Evolutionary conservation across 2,113 vertebrate species (phyloP).

Genomic region (Taurulus bubalis): DNA sequence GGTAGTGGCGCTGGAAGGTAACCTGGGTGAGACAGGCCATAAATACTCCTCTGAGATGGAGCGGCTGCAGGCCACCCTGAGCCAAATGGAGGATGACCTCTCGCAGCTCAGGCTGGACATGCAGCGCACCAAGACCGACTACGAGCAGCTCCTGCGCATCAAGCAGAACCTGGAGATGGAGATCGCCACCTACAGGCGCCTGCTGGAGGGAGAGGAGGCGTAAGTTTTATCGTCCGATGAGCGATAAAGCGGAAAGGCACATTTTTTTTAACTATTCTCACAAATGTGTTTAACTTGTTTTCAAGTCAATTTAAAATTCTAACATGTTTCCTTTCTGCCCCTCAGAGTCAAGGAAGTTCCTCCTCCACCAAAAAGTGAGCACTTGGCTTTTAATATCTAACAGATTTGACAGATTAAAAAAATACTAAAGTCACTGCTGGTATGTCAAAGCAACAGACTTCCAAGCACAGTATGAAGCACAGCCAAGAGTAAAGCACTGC

Average conservation of each 20-base stretch:
- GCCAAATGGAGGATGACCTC: constrained; percentile 83
- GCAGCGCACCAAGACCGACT: constrained; percentile 85
- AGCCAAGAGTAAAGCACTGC: background rate
- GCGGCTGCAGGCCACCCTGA: constrained; percentile 77
- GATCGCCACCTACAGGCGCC: constrained; percentile 86
- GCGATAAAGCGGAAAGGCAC: background rate
- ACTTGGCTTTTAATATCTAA: background rate
- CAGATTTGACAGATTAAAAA: background rate
- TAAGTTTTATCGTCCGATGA: constrained; percentile 46
- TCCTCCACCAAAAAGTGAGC: constrained; percentile 84
- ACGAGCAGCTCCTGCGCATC: constrained; percentile 86
- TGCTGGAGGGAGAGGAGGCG: constrained; percentile 86
- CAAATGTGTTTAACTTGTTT: background rate
- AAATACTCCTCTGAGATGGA: constrained; percentile 83
- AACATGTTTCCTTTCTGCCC: constrained; percentile 47
- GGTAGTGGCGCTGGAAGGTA: constrained; percentile 82
- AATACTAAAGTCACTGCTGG: background rate
- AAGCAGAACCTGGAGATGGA: constrained; percentile 88
- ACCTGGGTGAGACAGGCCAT: constrained; percentile 78
- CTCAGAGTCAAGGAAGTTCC: constrained; percentile 80
- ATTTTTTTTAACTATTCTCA: background rate
- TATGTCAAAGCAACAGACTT: background rate
- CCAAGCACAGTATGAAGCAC: background rate
- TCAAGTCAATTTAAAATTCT: background rate
- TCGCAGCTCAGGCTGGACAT: constrained; percentile 85